These are phyloP conservation scores for Chrysolina oricalcia DNA, from an alignment of 2,888 invertebrate species.

Conservation along the genomic window DNA sequence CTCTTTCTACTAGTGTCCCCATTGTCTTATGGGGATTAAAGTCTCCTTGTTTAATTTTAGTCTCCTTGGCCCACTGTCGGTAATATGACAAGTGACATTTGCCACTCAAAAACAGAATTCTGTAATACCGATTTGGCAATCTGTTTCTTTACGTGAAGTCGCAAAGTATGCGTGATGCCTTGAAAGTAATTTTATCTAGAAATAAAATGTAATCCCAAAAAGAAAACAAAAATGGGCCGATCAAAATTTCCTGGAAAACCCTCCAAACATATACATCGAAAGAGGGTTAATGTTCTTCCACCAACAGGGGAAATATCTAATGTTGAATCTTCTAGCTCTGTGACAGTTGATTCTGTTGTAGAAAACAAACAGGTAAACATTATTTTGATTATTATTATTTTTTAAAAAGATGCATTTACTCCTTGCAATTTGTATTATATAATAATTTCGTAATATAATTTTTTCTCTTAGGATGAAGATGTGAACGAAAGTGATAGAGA, in stretches of 20 bases:
- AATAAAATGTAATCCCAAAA: conserved; percentile 64
- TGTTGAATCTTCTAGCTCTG: conserved; percentile 63
- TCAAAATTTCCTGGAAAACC: conserved; percentile 92
- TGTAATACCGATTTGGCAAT: conserved; percentile 43
- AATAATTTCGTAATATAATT: not conserved
- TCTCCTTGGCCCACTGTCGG: too few species aligned
- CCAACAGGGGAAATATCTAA: conserved; percentile 66
- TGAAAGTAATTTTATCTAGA: conserved; percentile 60
- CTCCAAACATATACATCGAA: conserved; percentile 89
- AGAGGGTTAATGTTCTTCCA: conserved; percentile 87
- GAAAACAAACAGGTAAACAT: conserved; percentile 70
- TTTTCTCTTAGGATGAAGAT: conserved; percentile 58
- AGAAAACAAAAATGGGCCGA: conserved; percentile 78
- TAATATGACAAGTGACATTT: conserved; percentile 2
- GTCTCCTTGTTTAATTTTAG: too few species aligned
- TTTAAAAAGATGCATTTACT: conserved; percentile 38
- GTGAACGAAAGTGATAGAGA: conserved; percentile 71
- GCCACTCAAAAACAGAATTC: conserved; percentile 36
- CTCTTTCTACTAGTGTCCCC: too few species aligned
- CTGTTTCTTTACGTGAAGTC: conserved; percentile 51
- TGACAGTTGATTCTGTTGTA: conserved; percentile 67
- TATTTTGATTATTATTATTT: conserved; percentile 52
- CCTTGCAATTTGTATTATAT: conserved; percentile 11
- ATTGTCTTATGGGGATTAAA: too few species aligned
- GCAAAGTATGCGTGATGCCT: conserved; percentile 63